These are phyloP conservation scores for Amia ocellicauda DNA, from an alignment of 2,113 vertebrate genomes.

Conservation along the genomic window DNA sequence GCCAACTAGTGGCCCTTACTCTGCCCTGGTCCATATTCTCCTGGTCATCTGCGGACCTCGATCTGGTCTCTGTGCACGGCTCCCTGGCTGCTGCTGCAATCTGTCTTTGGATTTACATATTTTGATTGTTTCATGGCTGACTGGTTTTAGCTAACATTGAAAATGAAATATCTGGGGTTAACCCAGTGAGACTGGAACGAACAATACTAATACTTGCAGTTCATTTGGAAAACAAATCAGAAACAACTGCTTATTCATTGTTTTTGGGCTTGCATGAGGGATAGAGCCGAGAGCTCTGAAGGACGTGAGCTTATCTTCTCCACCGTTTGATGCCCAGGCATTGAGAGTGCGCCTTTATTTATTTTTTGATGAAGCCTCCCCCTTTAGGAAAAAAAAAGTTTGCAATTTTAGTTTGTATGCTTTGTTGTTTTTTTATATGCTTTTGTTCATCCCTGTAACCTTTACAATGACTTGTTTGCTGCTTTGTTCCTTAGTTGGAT, in stretches of 20 bases:
- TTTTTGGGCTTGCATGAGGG: neutral
- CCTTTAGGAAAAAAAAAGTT: too few relatives aligned
- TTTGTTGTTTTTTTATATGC: too few relatives aligned
- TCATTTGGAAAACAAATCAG: neutral
- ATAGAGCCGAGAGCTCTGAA: neutral
- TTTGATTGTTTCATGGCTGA: conserved; percentile 15
- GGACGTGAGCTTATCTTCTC: too few relatives aligned
- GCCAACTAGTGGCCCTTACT: too few relatives aligned
- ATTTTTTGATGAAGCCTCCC: neutral
- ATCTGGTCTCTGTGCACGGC: too few relatives aligned
- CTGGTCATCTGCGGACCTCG: too few relatives aligned
- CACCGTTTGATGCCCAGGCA: too few relatives aligned
- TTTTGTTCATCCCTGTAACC: too few relatives aligned
- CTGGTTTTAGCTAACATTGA: neutral
- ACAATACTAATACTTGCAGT: neutral
- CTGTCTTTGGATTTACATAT: conserved; percentile 15
- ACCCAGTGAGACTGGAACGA: neutral
- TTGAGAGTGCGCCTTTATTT: conserved; percentile 3
- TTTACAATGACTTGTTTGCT: too few relatives aligned
- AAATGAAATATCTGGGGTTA: neutral
- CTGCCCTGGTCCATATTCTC: too few relatives aligned
- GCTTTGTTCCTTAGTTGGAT: too few relatives aligned
- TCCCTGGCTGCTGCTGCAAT: neutral
- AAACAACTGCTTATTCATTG: neutral
- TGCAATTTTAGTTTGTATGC: too few relatives aligned